Evolutionary conservation across 1,140 invertebrate genomes (phyloP).

Genomic region (Orchesella cincta): DNA sequence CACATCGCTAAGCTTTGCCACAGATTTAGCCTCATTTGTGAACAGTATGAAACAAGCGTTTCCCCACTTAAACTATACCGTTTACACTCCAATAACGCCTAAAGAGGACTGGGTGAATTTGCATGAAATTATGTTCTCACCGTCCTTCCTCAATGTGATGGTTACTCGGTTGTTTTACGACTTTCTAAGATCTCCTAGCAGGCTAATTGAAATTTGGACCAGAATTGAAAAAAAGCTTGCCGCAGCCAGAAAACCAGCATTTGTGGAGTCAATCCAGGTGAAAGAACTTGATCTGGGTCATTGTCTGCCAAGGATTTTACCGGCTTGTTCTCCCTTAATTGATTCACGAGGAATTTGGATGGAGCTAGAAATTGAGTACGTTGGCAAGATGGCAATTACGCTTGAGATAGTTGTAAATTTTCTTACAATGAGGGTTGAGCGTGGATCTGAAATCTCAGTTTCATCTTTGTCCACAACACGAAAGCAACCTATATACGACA

Average conservation of each 20-base stretch:
- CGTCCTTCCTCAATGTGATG: slow-evolving; percentile 72
- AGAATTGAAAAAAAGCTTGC: slow-evolving; percentile 83
- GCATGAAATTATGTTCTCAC: slow-evolving; percentile 39
- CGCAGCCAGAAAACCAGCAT: slow-evolving; percentile 83
- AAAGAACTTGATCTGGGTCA: slow-evolving; percentile 77
- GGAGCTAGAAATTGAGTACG: slow-evolving; percentile 86
- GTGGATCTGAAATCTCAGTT: no score
- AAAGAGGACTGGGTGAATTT: slow-evolving; percentile 37
- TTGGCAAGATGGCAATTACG: slow-evolving; percentile 82
- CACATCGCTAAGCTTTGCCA: neutral
- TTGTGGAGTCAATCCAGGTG: slow-evolving; percentile 80
- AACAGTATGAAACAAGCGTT: no score
- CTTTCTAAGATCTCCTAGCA: slow-evolving; percentile 68
- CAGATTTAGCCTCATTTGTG: neutral
- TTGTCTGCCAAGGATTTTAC: slow-evolving; percentile 72
- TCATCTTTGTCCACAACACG: no score
- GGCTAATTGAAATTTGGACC: slow-evolving; percentile 66
- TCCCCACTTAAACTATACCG: no score
- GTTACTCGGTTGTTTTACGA: slow-evolving; percentile 77
- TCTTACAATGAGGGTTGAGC: slow-evolving; percentile 69
- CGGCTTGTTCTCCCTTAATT: neutral
- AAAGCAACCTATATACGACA: slow-evolving; percentile 66
- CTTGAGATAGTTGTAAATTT: slow-evolving; percentile 93
- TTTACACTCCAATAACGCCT: slow-evolving; percentile 12
- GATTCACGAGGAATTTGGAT: slow-evolving; percentile 82